Base-by-base conservation (phyloP, 2,888 invertebrate genomes). In the Bugula neritina region DNA sequence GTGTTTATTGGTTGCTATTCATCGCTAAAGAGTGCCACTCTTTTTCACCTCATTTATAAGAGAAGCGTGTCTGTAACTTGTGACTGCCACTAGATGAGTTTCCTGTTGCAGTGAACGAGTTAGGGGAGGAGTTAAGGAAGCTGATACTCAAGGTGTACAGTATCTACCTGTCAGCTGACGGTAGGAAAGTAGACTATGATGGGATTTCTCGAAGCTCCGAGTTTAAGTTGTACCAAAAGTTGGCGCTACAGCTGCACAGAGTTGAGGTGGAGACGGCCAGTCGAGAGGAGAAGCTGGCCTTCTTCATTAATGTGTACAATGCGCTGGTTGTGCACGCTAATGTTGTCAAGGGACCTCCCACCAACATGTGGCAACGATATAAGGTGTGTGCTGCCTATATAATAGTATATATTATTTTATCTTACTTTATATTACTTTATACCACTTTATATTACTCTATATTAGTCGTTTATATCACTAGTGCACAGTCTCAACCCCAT, bases 271-370 rank as follows among this genome's bases (percentile, higher is more conserved):
- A 74, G 5, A 75, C 75, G 2, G 78, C 79, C 1, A 78, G 74
- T 3, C 74, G 79, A 10, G 81, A 84, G 31, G 84, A 85, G 75
- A 81, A 83, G 72, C 74, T 86, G 29, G 85, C 86, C 27, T 85
- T 87, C 77, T 86, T 86, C 77, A 81, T 86, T 76, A 86, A 86
- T 76, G 78, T 86, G 55, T 86, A 86, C 78, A 86, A 86, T 78
- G 84, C 86, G 27, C 80, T 85, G 72, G 83, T 86, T 21, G 82
- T 86, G 71, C 86, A 86, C 79, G 85, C 84, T 71, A 84, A 81
- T 72, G 80, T 85, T 13, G 79, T 76, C 21, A 74, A 76, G 43
- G 86, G 86, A 13, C 80, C 84, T 5, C 85, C 86, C 0, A 76
- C 78, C 23, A 83, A 81, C 73, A 76, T 86, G 25, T 86, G 85